Base-by-base conservation (phyloP, 1,140 invertebrate genomes). In the Habropoda laboriosa region DNA sequence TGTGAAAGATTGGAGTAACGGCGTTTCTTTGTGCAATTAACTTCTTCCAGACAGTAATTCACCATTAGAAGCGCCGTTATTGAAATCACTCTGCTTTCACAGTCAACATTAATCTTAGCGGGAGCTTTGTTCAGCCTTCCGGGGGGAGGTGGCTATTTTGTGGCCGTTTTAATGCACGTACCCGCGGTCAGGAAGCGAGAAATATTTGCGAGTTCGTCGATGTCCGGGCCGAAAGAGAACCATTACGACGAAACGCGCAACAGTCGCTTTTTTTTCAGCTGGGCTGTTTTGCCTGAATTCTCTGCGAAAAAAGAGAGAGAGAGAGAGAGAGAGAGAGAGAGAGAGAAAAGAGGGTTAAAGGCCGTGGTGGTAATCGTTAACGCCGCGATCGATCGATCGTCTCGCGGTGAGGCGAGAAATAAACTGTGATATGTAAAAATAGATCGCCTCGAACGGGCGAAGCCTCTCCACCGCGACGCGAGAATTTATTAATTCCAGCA, bases 291-390 rank as follows among this genome's bases (percentile, higher is more conserved):
- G 58, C 30, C n/a, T n/a, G 58, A 51, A 38, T 55, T 67, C 49
- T n/a, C n/a, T n/a, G n/a, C n/a, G n/a, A n/a, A n/a, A n/a, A n/a
- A n/a, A n/a, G n/a, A n/a, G n/a, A n/a, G n/a, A n/a, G n/a, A n/a
- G n/a, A n/a, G n/a, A n/a, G n/a, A n/a, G n/a, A n/a, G n/a, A n/a
- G n/a, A n/a, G n/a, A n/a, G n/a, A n/a, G n/a, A n/a, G n/a, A n/a
- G n/a, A n/a, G n/a, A n/a, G n/a, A 38, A 67, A 76, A 55, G 63
- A n/a, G 27, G 63, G 51, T 68, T 57, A 57, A 76, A 64, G 72
- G 58, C 60, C 72, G 45, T 8, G 10, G 32, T 8, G n/a, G 51
- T n/a, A 67, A 67, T 66, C 61, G 61, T 32, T 55, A 75, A 53
- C 61, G 27, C 30, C 18, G 58, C 8, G 53, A 75, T 32, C 61